Evolutionary conservation across 1,140 invertebrate species (phyloP), one percentile per base, ranked within the genome.

Genomic region (Procambarus virginalis): DNA sequence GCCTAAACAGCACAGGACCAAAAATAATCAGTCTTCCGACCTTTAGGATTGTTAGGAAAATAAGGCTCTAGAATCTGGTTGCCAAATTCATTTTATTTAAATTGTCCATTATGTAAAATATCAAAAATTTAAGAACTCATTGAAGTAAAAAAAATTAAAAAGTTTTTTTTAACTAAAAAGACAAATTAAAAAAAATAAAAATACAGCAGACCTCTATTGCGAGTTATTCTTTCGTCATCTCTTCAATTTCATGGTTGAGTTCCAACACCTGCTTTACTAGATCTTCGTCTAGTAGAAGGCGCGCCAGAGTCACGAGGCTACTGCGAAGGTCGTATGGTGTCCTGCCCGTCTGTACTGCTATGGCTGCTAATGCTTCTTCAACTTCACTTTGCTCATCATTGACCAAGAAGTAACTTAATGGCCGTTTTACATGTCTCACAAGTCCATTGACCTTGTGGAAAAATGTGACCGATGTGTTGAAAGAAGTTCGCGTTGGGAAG

Each of bases 341-440:
- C 2, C 82, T 49, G 17, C 83, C 75, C 60, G 60, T 75, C 9
- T 45, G 75, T 2, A 49, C 77, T 2, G 82, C 86, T 2, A 85
- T 34, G 12, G 70, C 75, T 2, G 49, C 10, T 2, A 85, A 51
- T 2, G 82, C 86, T 6, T 85, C 86, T 46, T 89, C 87, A 4
- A 64, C n/a, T 49, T 85, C 48, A 5, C 78, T 49, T 3, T 79
- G 70, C 34, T 12, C 4, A 20, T 10, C 68, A 14, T 58, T 12
- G 0, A 45, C 20, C 3, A 89, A 81, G 86, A 92, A 91, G 46
- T 79, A 82, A 6, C 49, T n/a, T 0, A 92, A 58, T 9, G 91
- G 95, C 73, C 97, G 94, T 93, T 97, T 97, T 70, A 96, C 94
- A 87, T 96, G 95, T 91, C 95, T 95, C 92, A 96, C 96, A 17